These are phyloP conservation scores for Limosa lapponica DNA, from an alignment of 2,797 vertebrate genomes.

Conservation along the genomic window DNA sequence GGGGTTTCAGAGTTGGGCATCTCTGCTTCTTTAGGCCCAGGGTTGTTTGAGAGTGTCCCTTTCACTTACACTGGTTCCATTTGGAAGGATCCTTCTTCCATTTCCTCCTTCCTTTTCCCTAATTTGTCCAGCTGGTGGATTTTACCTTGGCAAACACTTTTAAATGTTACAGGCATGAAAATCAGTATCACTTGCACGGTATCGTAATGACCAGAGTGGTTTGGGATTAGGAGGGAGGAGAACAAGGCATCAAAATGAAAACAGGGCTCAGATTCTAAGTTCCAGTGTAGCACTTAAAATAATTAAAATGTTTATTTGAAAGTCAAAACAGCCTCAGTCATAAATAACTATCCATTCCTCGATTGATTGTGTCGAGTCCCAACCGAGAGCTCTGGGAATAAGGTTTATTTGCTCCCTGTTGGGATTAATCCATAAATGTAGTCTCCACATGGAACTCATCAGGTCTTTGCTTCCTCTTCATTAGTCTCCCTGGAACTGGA, in stretches of 20 bases:
- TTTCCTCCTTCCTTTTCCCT: not conserved
- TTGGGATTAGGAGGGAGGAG: constrained; percentile 18
- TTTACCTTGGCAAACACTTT: not conserved
- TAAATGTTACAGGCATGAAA: not conserved
- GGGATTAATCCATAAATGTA: constrained; percentile 78
- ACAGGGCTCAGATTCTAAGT: not conserved
- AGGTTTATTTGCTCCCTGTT: constrained; percentile 75
- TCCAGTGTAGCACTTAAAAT: constrained; percentile 69
- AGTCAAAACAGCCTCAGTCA: constrained; percentile 58
- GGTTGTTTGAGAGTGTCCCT: not conserved
- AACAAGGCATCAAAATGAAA: not conserved
- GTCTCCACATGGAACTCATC: constrained; percentile 71
- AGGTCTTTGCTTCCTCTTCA: constrained; percentile 70
- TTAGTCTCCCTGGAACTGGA: constrained; percentile 66
- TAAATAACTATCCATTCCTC: constrained; percentile 68
- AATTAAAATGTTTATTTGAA: constrained; percentile 75
- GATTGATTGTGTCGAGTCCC: constrained; percentile 29
- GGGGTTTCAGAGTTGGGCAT: not conserved
- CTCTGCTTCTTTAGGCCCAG: not conserved
- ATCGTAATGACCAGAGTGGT: not conserved
- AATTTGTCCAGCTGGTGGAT: not conserved
- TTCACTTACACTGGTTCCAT: not conserved
- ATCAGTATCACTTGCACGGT: not conserved
- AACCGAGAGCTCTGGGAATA: constrained; percentile 52
- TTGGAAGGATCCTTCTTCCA: not conserved